A percentile compares a stretch with the other conserved stretches of the same genome.
Evolutionary conservation across 2,113 vertebrate species (phyloP).

Genomic region (Brachirus orientalis): DNA sequence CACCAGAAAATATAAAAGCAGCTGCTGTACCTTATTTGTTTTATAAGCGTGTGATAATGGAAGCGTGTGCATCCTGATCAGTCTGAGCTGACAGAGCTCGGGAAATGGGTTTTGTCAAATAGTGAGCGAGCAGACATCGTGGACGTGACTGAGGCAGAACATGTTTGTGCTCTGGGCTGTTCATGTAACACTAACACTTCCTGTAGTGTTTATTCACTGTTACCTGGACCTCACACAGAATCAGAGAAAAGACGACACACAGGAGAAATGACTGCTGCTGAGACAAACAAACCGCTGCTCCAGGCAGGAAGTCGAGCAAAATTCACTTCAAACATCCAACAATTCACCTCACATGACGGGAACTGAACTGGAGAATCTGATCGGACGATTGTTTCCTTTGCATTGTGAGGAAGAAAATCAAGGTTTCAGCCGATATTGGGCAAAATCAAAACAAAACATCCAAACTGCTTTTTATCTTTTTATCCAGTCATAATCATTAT

Average conservation of each 20-base stretch:
- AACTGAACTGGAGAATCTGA: too few species aligned
- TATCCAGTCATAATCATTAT: too few species aligned
- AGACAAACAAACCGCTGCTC: conserved; percentile 49
- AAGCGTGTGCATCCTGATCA: conserved; percentile 46
- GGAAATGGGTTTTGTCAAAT: conserved; percentile 67
- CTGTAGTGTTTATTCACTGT: conserved; percentile 53
- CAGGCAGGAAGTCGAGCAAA: too few species aligned
- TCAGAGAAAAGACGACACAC: conserved; percentile 9
- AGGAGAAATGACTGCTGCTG: conserved; percentile 41
- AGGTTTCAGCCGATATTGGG: too few species aligned
- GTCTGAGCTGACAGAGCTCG: conserved; percentile 14
- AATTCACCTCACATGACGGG: too few species aligned
- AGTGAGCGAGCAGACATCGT: not conserved
- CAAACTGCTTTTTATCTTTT: too few species aligned
- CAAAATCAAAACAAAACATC: too few species aligned
- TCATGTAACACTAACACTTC: conserved; percentile 34
- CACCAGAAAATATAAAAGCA: conserved; percentile 35
- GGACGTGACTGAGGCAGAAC: conserved; percentile 2
- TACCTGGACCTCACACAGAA: conserved; percentile 32
- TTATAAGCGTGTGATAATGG: conserved; percentile 57
- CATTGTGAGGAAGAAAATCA: too few species aligned
- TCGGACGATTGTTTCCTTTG: too few species aligned
- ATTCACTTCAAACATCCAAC: too few species aligned
- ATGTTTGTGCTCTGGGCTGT: conserved; percentile 45
- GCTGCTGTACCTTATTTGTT: conserved; percentile 53